A percentile compares a stretch with the other conserved stretches of the same genome.
Evolutionary conservation across 2,888 invertebrate genomes (phyloP).

Genomic region (Miltochrista miniata): DNA sequence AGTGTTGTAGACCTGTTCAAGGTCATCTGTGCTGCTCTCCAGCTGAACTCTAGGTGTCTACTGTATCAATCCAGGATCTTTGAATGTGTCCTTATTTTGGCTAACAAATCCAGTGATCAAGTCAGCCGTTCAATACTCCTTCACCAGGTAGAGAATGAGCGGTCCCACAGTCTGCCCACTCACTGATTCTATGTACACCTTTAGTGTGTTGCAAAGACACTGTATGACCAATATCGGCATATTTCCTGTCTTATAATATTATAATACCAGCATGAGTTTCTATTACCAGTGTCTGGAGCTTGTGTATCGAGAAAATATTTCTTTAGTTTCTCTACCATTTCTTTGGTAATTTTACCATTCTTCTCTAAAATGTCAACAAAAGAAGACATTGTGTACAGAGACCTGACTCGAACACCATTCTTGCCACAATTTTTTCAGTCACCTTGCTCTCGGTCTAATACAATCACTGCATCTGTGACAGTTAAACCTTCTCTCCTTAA

Average conservation of each 20-base stretch:
- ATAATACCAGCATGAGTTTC: too few relatives aligned
- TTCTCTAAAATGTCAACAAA: conserved; percentile 85
- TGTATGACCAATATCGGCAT: conserved; percentile 98
- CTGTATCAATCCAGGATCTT: conserved; percentile 91
- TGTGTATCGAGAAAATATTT: conserved; percentile 86
- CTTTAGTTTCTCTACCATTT: conserved; percentile 80
- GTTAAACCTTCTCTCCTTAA: conserved; percentile 85
- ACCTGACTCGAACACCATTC: conserved; percentile 88
- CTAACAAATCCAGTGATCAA: conserved; percentile 95
- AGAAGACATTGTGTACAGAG: conserved; percentile 87
- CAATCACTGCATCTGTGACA: conserved; percentile 91
- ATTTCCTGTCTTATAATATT: conserved; percentile 99
- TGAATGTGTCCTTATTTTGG: conserved; percentile 88
- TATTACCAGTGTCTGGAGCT: conserved; percentile 76
- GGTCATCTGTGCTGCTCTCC: conserved; percentile 86
- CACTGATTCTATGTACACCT: conserved; percentile 89
- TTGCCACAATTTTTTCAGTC: conserved; percentile 88
- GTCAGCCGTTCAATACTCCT: conserved; percentile 86
- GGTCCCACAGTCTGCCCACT: conserved; percentile 97
- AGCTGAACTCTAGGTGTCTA: conserved; percentile 97
- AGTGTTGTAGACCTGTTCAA: conserved; percentile 94
- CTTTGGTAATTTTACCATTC: conserved; percentile 84
- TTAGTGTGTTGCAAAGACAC: conserved; percentile 91
- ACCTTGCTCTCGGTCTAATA: conserved; percentile 97
- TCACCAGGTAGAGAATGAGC: conserved; percentile 94